Evolutionary conservation across 2,113 vertebrate genomes (phyloP).

Genomic region (Porphyrio hochstetteri): DNA sequence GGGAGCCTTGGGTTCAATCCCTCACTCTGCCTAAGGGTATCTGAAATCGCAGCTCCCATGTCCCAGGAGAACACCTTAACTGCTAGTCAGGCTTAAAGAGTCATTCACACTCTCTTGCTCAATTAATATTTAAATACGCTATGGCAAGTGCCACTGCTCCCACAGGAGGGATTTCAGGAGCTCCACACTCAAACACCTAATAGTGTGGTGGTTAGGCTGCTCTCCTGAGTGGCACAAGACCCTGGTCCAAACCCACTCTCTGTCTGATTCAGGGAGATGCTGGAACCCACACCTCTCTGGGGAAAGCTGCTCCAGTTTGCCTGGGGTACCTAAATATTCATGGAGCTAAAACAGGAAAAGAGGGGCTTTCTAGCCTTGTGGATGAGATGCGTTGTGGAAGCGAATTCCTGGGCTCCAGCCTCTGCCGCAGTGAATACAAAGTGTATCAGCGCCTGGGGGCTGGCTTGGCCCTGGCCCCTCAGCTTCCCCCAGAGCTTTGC

Average conservation of each 20-base stretch:
- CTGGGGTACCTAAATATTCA: constrained; percentile 47
- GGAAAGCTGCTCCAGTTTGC: constrained; percentile 8
- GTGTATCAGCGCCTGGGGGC: accelerated
- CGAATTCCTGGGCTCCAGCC: neutral
- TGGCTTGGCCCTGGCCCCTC: neutral
- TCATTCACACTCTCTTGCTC: constrained; percentile 63
- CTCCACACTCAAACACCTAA: constrained; percentile 11
- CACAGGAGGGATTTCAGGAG: constrained; percentile 29
- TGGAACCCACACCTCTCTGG: neutral
- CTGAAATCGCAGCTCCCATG: constrained; percentile 1
- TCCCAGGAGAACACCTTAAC: constrained; percentile 46
- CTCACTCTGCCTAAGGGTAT: constrained; percentile 39
- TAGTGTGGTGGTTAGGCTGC: neutral
- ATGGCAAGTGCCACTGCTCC: constrained; percentile 53
- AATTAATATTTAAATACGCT: constrained; percentile 69
- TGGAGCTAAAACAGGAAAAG: neutral
- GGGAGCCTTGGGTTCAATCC: constrained; percentile 34
- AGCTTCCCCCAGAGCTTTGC: neutral
- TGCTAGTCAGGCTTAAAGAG: constrained; percentile 65
- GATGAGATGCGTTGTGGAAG: neutral
- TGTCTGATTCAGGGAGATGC: neutral
- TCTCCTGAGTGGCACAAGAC: constrained; percentile 22
- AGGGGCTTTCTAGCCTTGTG: neutral
- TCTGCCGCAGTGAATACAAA: neutral
- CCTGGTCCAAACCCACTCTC: neutral